A percentile compares a stretch with the other conserved stretches of the same genome.
Evolutionary conservation across 2,888 invertebrate genomes (phyloP).

Genomic region (Oligia latruncula): DNA sequence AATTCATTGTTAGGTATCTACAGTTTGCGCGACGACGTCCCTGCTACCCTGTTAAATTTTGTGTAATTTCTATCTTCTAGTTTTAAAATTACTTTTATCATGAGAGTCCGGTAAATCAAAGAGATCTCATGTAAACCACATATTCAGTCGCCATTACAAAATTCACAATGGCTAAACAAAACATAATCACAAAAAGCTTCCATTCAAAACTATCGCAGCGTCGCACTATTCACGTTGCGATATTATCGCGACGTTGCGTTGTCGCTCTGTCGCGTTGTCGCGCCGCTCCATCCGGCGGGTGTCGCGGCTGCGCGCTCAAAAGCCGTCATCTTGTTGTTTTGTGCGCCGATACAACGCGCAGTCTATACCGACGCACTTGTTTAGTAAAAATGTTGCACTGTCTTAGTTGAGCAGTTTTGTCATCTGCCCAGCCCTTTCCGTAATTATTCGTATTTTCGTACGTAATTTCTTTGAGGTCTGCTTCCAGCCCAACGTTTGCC

Average conservation of each 20-base stretch:
- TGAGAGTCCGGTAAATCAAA: background rate
- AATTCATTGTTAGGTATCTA: too few relatives aligned
- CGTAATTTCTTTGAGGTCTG: too few relatives aligned
- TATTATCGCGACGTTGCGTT: constrained; percentile 58
- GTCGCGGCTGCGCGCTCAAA: constrained; percentile 66
- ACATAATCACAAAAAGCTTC: constrained; percentile 62
- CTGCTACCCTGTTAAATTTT: background rate
- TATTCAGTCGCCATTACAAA: constrained; percentile 21
- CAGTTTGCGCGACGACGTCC: too few relatives aligned
- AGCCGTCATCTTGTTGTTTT: constrained; percentile 60
- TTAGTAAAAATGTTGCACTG: constrained; percentile 28
- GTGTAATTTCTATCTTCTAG: background rate
- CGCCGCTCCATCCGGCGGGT: constrained; percentile 66
- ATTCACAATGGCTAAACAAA: constrained; percentile 41
- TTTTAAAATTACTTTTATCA: background rate
- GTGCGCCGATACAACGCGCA: constrained; percentile 37
- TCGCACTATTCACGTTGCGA: constrained; percentile 47
- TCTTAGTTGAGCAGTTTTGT: constrained; percentile 1
- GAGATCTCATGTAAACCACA: background rate
- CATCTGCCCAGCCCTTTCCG: background rate
- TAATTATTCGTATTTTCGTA: too few relatives aligned
- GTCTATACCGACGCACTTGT: constrained; percentile 37
- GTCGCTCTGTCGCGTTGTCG: constrained; percentile 60
- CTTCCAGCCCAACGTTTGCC: too few relatives aligned
- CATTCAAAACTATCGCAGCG: constrained; percentile 62